Evolutionary conservation across 2,888 invertebrate species (phyloP), one percentile per base, ranked within the genome.

Genomic region (Scaeva pyrastri): DNA sequence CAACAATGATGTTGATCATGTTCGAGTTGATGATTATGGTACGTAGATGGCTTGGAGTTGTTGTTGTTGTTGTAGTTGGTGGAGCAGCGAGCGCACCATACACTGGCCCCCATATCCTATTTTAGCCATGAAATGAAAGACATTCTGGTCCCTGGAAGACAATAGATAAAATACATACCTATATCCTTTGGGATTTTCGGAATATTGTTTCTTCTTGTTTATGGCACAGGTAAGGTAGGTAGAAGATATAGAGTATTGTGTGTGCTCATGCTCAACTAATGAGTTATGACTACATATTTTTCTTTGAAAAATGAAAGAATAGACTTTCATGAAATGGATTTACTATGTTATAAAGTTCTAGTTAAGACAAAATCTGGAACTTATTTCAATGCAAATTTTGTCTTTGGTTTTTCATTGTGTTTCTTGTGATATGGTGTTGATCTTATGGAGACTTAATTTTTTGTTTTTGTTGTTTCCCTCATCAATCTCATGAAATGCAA

Each of bases 1-100:
- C 64, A 45, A 64, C 64, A 26, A 64, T 45, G 45, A 48, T 64
- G 45, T 64, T 64, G 64, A 45, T 64, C 64, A 64, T 64, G 64
- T 64, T 64, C 45, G 45, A 45, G 64, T 26, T 64, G 26, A 64
- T 64, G 45, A 64, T 45, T 26, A 64, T 64, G 36, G 23, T n/a
- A n/a, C n/a, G n/a, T 31, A 48, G 36, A 26, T 14, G 62, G 26
- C 45, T 45, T 1, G n/a, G 64, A 43, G 16, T 26, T 12, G 11
- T 64, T 60, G 39, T 60, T 60, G 7, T 11, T n/a, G n/a, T n/a
- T n/a, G n/a, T n/a, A n/a, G n/a, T n/a, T n/a, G n/a, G n/a, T n/a
- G n/a, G n/a, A n/a, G n/a, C n/a, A n/a, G 21, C 11, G 14, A 60
- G 39, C 19, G 26, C 31, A 16, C 26, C n/a, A 45, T 43, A 45